These are phyloP conservation scores for Aplocera efformata DNA, from an alignment of 2,888 invertebrate species.

Conservation along the genomic window DNA sequence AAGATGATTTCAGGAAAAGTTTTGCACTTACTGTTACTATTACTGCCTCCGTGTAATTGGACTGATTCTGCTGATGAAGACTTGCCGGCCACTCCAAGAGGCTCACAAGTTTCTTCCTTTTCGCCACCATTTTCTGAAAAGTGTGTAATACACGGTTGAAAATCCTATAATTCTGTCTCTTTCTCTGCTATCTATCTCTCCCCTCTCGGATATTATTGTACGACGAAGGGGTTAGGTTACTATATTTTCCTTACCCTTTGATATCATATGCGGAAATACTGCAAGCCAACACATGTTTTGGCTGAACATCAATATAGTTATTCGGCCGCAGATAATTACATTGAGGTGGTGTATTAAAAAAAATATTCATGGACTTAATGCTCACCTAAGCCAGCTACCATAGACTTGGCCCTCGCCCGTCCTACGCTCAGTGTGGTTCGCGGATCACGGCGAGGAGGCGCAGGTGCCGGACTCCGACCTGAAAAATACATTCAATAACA, in stretches of 20 bases:
- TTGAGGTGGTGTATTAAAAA: too few species aligned
- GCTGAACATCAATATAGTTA: too few species aligned
- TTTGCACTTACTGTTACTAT: conserved; percentile 52
- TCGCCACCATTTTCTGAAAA: conserved; percentile 83
- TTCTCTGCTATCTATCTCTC: neutral
- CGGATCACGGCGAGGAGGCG: conserved; percentile 96
- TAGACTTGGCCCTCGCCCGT: conserved; percentile 93
- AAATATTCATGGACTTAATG: too few species aligned
- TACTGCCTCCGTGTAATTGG: conserved; percentile 79
- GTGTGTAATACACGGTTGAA: neutral
- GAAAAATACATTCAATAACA: conserved; percentile 6
- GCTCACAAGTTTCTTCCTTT: conserved; percentile 86
- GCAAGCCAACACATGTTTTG: too few species aligned
- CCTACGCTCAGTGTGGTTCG: conserved; percentile 96
- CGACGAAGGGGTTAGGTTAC: too few species aligned
- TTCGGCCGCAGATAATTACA: too few species aligned
- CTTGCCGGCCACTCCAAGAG: conserved; percentile 83
- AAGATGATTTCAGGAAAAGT: too few species aligned
- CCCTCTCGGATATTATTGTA: neutral
- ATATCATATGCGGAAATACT: too few species aligned
- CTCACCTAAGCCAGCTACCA: conserved; percentile 93
- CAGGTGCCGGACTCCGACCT: conserved; percentile 90
- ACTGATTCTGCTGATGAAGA: conserved; percentile 92
- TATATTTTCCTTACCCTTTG: too few species aligned
- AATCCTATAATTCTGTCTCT: neutral